Percentiles rank a stretch among this genome's conserved stretches.
phyloP scores from a whole-genome alignment of 2,888 invertebrate species.

The Hemicrepidius hirtus region DNA sequence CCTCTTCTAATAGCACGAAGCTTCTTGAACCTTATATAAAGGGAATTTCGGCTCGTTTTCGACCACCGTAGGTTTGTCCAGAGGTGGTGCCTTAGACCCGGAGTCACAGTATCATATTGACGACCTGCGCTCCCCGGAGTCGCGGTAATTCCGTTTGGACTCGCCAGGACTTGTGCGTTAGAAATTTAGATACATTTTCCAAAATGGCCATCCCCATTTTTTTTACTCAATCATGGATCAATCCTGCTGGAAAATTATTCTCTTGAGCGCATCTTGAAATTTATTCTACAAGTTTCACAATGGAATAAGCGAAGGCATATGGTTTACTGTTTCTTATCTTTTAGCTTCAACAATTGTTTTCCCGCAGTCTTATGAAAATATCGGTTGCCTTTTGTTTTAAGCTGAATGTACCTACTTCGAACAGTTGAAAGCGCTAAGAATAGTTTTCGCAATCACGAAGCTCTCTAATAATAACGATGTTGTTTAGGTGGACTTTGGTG shows the following conservation, averaged over 20 bases:
- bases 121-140: conserved; percentile 66
- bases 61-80: conserved; percentile 57
- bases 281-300: conserved; percentile 24
- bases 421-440: background rate
- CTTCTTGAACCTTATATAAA: conserved; percentile 35
- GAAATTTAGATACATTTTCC: conserved; percentile 50
- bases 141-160: conserved; percentile 49
- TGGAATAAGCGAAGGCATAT: conserved; percentile 22
- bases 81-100: conserved; percentile 64
- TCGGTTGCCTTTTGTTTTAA: conserved; percentile 3
- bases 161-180: conserved; percentile 38
- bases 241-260: too few relatives aligned
- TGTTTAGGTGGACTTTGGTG: conserved; percentile 89
- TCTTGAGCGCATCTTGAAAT: too few relatives aligned
- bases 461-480: background rate
- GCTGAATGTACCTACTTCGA: too few relatives aligned
- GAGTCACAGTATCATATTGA: conserved; percentile 67
- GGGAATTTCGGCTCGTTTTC: conserved; percentile 48
- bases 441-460: too few relatives aligned
- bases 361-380: too few relatives aligned
- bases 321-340: conserved; percentile 29
- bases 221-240: conserved; percentile 48
- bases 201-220: conserved; percentile 46
- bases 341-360: conserved; percentile 33
- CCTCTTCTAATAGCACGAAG: background rate